Base-by-base conservation (phyloP, 2,888 invertebrate genomes). In the Acheta domesticus region DNA sequence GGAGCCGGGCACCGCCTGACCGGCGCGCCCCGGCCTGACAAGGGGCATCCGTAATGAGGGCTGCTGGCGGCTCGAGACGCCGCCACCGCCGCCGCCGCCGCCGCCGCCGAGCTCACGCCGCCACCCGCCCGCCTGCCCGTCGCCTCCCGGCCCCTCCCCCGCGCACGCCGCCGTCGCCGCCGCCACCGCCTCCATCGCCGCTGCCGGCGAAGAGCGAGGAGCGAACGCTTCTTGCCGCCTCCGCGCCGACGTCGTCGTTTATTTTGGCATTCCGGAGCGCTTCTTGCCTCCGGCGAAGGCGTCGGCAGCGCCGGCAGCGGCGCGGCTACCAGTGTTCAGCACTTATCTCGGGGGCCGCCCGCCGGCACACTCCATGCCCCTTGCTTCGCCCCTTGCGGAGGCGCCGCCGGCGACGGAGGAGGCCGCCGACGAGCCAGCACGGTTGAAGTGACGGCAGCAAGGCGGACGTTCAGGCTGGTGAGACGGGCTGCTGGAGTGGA, bases 1-100 rank as follows among this genome's bases (percentile, higher is more conserved):
- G 62, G 62, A 62, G 62, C 62, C 62, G 62, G 62, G 62, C 62
- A 62, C 62, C 62, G 62, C 62, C 62, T 62, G 62, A 62, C 62
- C 62, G 62, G 62, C 12, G 62, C 62, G 62, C 62, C 62, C 62
- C 62, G 62, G 62, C n/a, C 62, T 62, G 62, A 62, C 62, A 62
- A 62, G 62, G 62, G 62, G 62, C 62, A 62, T 62, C 62, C 62
- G 62, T 62, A 62, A 62, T 62, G 62, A 62, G 62, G n/a, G 62
- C 14, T n/a, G 62, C 62, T 8, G 62, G 16, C 62, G 62, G 16
- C 62, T 62, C 62, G 16, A 62, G 62, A 19, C 62, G 62, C 16
- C 62, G 16, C n/a, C n/a, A 8, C 23, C 23, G 3, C 3, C n/a
- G 36, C 36, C 36, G 36, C n/a, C n/a, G 16, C n/a, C n/a, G 36